These are phyloP conservation scores for Plagodis pulveraria DNA, from an alignment of 2,888 invertebrate genomes.

Conservation along the genomic window DNA sequence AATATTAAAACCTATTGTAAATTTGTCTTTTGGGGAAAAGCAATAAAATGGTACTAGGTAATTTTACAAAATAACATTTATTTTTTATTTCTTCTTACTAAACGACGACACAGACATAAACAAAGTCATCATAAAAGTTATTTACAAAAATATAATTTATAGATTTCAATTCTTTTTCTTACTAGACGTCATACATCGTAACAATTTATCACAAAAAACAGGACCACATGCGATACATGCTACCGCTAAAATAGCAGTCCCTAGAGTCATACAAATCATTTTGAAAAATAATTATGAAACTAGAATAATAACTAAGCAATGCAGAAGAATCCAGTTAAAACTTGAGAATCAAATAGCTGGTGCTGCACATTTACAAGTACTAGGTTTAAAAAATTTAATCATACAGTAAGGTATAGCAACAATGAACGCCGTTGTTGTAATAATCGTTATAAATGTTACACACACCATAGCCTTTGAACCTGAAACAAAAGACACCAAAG, in stretches of 20 bases:
- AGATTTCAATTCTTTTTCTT: conserved; percentile 27
- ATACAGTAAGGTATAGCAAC: conserved; percentile 24
- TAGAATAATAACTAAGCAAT: background rate
- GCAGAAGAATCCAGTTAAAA: background rate
- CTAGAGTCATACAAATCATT: conserved; percentile 59
- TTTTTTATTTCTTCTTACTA: too few relatives aligned
- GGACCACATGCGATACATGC: conserved; percentile 53
- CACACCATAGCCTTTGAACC: conserved; percentile 38
- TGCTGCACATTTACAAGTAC: conserved; percentile 13
- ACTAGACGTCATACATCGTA: conserved; percentile 47
- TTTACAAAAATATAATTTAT: conserved; percentile 1
- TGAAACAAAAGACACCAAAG: conserved; percentile 41
- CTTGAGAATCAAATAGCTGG: background rate
- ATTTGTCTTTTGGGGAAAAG: too few relatives aligned
- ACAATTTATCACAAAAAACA: conserved; percentile 49
- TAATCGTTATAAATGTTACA: conserved; percentile 28
- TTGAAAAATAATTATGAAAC: background rate
- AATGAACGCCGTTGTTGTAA: conserved; percentile 24
- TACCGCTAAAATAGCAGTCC: conserved; percentile 50
- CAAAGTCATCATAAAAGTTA: background rate
- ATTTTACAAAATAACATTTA: too few relatives aligned
- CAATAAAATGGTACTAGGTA: too few relatives aligned
- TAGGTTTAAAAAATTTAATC: conserved; percentile 15
- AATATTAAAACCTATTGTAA: too few relatives aligned
- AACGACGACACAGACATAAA: background rate